These are phyloP conservation scores for Pluvianellus socialis DNA, from an alignment of 2,113 vertebrate species.

Conservation along the genomic window DNA sequence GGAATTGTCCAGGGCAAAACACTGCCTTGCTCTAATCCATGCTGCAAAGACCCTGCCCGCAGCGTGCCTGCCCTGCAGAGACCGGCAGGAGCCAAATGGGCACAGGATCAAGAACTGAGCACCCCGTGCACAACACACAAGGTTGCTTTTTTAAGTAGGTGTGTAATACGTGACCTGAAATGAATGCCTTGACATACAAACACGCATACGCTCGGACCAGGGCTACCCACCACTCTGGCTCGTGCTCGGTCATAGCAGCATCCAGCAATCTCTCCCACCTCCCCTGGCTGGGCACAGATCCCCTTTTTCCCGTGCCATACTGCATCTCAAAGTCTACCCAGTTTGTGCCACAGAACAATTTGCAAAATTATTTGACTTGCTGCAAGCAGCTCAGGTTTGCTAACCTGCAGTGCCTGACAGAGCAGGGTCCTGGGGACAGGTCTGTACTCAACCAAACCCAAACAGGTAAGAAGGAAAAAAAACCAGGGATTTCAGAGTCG, in stretches of 20 bases:
- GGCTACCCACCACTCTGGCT: neutral
- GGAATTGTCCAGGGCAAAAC: rapidly evolving
- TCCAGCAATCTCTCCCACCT: neutral
- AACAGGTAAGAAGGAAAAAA: neutral
- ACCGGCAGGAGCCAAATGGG: neutral
- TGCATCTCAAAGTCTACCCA: neutral
- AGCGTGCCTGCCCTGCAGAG: neutral
- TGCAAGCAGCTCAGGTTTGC: neutral
- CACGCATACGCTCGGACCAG: rapidly evolving
- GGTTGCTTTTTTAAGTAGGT: neutral
- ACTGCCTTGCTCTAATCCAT: neutral
- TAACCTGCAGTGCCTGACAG: rapidly evolving
- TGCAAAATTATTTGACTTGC: neutral
- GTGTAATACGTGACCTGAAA: neutral
- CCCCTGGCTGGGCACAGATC: neutral
- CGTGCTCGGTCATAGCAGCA: rapidly evolving
- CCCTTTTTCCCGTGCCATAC: neutral
- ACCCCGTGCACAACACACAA: neutral
- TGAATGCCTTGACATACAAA: neutral
- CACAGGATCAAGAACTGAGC: neutral
- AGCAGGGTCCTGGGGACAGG: neutral
- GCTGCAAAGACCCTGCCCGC: neutral
- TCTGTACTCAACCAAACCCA: neutral
- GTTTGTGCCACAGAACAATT: neutral
- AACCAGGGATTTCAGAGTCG: rapidly evolving